Conservation (phyloP, 2,113 vertebrate species). For the Anas platyrhynchos region DNA sequence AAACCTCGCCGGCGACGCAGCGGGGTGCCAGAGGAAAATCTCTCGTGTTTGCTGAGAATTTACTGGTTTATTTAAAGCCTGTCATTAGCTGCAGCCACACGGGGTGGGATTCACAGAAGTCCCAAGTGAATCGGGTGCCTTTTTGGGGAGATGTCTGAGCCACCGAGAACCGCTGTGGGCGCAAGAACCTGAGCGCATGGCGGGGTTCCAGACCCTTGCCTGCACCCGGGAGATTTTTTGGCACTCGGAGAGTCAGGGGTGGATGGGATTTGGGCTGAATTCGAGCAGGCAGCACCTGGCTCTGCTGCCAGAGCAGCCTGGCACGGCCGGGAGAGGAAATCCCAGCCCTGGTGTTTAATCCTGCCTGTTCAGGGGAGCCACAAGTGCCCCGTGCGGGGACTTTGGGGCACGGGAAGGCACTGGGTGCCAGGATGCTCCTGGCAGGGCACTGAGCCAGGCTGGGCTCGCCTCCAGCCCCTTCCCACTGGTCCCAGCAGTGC, state of each 20-base stretch:
- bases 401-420: not conserved
- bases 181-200: not conserved
- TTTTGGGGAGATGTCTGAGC: not conserved
- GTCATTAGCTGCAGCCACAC: not conserved
- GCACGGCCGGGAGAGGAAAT: not conserved
- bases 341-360: not conserved
- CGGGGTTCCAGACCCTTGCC: not conserved
- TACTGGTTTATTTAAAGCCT: slow-evolving; percentile 15
- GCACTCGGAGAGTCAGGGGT: not conserved
- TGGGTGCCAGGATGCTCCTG: not conserved
- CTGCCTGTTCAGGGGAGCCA: not conserved
- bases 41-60: not conserved
- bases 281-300: not conserved
- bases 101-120: not conserved
- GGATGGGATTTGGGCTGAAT: not conserved
- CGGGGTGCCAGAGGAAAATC: not conserved
- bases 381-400: not conserved
- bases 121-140: not conserved
- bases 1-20: not conserved
- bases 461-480: not conserved
- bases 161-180: not conserved
- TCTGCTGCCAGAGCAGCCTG: slow-evolving; percentile 16
- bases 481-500: not conserved
- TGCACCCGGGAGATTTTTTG: not conserved
- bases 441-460: not conserved